Evolutionary conservation across 2,797 vertebrate genomes (phyloP).

Genomic region (Macrochelys suwanniensis): DNA sequence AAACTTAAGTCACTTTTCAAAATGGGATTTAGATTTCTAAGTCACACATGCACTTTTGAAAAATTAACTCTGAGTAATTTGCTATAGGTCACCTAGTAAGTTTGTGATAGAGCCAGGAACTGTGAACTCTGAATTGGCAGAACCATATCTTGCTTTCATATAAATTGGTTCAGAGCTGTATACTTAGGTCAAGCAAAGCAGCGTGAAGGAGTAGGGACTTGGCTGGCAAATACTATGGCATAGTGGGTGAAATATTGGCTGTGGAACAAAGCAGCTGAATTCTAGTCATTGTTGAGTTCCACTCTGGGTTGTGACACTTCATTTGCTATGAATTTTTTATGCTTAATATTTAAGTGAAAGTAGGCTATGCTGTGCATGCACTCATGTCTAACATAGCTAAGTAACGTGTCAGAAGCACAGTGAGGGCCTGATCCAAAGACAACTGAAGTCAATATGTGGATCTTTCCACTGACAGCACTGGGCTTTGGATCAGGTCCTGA

Average conservation of each 20-base stretch:
- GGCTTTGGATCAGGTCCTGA: background rate
- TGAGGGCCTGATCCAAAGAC: background rate
- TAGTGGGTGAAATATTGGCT: background rate
- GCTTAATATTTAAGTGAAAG: background rate
- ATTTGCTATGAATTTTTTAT: background rate
- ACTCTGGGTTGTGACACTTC: background rate
- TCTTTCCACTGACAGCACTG: background rate
- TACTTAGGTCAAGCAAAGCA: background rate
- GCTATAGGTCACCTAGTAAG: background rate
- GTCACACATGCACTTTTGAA: background rate
- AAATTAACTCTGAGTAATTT: background rate
- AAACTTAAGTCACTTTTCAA: background rate
- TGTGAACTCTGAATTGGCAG: background rate
- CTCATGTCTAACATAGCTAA: background rate
- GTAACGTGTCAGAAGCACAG: background rate
- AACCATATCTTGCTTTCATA: background rate
- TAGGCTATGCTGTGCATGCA: background rate
- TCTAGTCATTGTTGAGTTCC: background rate
- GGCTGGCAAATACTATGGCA: background rate
- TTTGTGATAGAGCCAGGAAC: background rate
- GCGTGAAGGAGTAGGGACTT: background rate
- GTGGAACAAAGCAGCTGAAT: background rate
- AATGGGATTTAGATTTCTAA: background rate
- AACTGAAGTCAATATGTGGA: background rate
- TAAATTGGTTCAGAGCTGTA: background rate